phyloP scores from a whole-genome alignment of 2,113 vertebrate genomes.

The Paramisgurnus dabryanus region DNA sequence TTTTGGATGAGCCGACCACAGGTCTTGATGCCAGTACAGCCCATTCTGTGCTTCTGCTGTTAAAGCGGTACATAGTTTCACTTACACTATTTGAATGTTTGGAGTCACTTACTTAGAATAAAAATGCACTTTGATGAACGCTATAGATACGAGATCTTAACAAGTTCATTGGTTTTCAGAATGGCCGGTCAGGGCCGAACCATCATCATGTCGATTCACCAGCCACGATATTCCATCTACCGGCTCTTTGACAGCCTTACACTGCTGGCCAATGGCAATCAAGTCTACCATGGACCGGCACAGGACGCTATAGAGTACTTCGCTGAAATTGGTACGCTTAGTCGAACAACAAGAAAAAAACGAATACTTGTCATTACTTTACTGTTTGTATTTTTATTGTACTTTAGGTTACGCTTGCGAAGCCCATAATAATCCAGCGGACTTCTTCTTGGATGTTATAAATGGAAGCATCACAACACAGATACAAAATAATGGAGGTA shows the following conservation, averaged over 20 bases:
- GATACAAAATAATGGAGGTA: conserved; percentile 69
- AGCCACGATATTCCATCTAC: conserved; percentile 95
- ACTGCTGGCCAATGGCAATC: conserved; percentile 81
- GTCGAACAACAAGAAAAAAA: neutral
- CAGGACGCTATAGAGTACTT: conserved; percentile 82
- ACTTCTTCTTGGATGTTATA: conserved; percentile 93
- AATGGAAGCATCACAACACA: conserved; percentile 84
- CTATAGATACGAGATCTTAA: too few relatives aligned
- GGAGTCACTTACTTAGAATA: too few relatives aligned
- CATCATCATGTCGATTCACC: conserved; percentile 95
- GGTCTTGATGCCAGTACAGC: conserved; percentile 94
- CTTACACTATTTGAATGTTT: too few relatives aligned
- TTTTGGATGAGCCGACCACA: conserved; percentile 94
- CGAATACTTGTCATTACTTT: neutral
- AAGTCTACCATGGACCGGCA: conserved; percentile 86
- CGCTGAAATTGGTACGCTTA: conserved; percentile 72
- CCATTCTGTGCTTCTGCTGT: conserved; percentile 85
- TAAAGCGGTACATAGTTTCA: conserved; percentile 78
- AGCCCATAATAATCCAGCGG: conserved; percentile 91
- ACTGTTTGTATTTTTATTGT: conserved; percentile 19
- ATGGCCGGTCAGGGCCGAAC: conserved; percentile 85
- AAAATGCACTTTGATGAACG: too few relatives aligned
- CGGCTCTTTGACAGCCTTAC: conserved; percentile 89
- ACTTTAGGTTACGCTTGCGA: conserved; percentile 84
- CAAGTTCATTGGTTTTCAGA: conserved; percentile 63